Base-by-base conservation (phyloP, 2,797 vertebrate species). In the Gymnoscopelus microlampas region DNA sequence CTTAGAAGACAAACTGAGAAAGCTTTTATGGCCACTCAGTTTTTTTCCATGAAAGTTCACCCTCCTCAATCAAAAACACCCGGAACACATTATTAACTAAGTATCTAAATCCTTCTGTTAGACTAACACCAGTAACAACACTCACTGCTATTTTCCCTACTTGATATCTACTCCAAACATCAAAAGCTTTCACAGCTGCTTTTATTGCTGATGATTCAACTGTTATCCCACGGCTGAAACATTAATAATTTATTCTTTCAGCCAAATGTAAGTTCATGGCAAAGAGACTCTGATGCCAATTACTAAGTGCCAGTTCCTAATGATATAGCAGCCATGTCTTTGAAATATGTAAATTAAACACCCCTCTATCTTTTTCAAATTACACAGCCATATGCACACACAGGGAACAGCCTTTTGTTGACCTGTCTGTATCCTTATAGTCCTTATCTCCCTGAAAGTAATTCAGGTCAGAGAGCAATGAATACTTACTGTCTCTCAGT, bases 401-500 rank as follows among this genome's bases (percentile, higher is more conserved):
- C 10, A 10, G 13, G 32, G 35, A 39, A 47, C 14, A 9, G 32
- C n/a, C 53, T 66, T 55, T 11, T 39, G 57, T 44, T 35, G 24
- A 55, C 23, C 19, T 53, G 51, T 76, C 73, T 57, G 60, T 54
- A 55, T 78, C 35, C 35, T 67, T 65, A 58, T 69, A 50, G 3
- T 12, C 51, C 68, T 47, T 63, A 24, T 65, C 64, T 64, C 15
- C 26, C 73, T 70, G 15, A 84, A 79, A 77, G 67, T 67, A 51
- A 64, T 85, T 74, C 71, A 73, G 79, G 71, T 54, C 4, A 4
- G 29, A 12, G 47, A 53, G 57, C 50, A 62, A 53, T 54, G 63
- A 72, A 73, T 62, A 60, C 64, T 62, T 74, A 44, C 10, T 57
- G 58, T 29, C 50, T 79, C 72, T 72, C 24, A 70, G 74, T 80